These are phyloP conservation scores for Cheilosia grossa DNA, from an alignment of 2,888 invertebrate genomes.

Conservation along the genomic window DNA sequence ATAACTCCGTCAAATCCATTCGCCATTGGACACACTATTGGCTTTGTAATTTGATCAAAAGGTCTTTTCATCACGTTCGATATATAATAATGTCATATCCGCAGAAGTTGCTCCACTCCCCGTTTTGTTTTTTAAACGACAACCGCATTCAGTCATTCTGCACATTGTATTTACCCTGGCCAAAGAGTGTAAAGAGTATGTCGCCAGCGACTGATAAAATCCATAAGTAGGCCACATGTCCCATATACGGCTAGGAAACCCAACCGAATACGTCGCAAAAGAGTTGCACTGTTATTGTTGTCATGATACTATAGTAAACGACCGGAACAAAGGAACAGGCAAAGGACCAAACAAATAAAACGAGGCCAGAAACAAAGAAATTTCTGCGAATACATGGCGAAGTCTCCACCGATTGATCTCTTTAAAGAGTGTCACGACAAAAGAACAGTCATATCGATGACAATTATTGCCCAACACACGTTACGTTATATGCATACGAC, in stretches of 20 bases:
- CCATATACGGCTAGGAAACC: slow-evolving; percentile 29
- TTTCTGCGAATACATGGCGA: slow-evolving; percentile 20
- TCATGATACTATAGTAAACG: neutral
- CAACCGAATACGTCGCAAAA: neutral
- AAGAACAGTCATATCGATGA: neutral
- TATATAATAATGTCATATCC: no score
- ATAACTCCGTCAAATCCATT: no score
- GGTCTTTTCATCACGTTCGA: no score
- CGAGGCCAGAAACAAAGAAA: slow-evolving; percentile 20
- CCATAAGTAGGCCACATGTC: slow-evolving; percentile 46
- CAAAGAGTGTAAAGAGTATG: slow-evolving; percentile 1
- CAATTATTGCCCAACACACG: slow-evolving; percentile 1
- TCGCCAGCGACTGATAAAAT: slow-evolving; percentile 52
- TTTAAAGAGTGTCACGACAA: slow-evolving; percentile 25
- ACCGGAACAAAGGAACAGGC: slow-evolving; percentile 7
- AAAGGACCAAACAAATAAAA: neutral
- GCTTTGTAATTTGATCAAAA: no score
- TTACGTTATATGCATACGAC: neutral
- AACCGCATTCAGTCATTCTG: neutral
- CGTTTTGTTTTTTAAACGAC: neutral
- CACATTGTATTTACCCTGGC: slow-evolving; percentile 1
- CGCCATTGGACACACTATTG: no score
- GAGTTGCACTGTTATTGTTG: slow-evolving; percentile 15
- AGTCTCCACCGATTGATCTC: slow-evolving; percentile 39
- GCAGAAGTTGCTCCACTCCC: neutral